Evolutionary conservation across 53 echinoderm and acorn worm species (phyloP).

Genomic region (Luidia sarsii): DNA sequence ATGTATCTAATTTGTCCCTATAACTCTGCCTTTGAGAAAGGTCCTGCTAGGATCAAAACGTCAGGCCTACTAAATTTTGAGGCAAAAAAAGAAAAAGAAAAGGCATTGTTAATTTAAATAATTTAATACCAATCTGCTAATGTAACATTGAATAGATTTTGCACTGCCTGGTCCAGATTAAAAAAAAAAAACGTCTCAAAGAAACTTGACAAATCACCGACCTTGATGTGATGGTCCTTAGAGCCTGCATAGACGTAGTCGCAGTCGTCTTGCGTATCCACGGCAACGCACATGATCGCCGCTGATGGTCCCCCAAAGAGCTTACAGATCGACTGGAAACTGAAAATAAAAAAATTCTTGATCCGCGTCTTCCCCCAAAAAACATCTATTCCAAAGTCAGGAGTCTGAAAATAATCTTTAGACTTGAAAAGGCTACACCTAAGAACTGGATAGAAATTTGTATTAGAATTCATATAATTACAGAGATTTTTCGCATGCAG

Average conservation of each 20-base stretch:
- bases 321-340: constrained; percentile 96
- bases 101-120: background rate
- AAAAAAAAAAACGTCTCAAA: background rate
- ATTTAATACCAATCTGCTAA: too few species aligned
- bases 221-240: constrained; percentile 98
- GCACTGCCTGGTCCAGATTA: too few species aligned
- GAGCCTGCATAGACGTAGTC: constrained; percentile 90
- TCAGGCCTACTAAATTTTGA: too few species aligned
- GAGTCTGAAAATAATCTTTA: background rate
- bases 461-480: too few species aligned
- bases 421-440: background rate
- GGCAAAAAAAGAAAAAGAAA: background rate
- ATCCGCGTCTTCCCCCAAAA: too few species aligned
- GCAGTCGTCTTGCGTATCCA: constrained; percentile 66
- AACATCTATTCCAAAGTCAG: background rate
- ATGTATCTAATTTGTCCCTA: too few species aligned
- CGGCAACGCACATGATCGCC: constrained; percentile 94
- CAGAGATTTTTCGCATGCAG: too few species aligned
- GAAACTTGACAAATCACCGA: background rate
- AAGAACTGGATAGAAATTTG: background rate
- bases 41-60: too few species aligned
- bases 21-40: too few species aligned
- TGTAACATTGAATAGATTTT: too few species aligned
- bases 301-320: constrained; percentile 92
- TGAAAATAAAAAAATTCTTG: too few species aligned